Evolutionary conservation across 2,888 invertebrate genomes (phyloP), one percentile per base, ranked within the genome.

Genomic region (Plagodis dolabraria): DNA sequence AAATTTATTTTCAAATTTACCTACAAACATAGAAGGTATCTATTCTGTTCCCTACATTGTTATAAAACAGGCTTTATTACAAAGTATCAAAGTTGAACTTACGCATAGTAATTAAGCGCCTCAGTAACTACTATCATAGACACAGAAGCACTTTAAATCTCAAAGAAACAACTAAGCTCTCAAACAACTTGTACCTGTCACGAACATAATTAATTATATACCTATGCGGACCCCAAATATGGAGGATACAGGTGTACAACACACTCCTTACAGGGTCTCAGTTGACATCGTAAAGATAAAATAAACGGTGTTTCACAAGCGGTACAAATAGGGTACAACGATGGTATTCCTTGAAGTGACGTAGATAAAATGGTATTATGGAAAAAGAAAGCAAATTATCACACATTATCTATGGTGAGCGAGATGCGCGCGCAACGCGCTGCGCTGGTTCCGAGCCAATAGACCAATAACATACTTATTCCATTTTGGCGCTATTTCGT

Each of bases 221-320:
- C n/a, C n/a, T n/a, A 51, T 33, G 46, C 10, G 10, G 60, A 49
- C 57, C 60, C 60, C 46, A 63, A 61, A 64, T 58, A 59, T 44
- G 60, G 64, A 57, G 47, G 59, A 50, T 57, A 55, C 70, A 70
- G 70, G 68, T 68, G 68, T 60, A 52, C 47, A 47, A 50, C 53
- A 48, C 50, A 48, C 48, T 57, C 52, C 57, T 57, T 52, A 57
- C 45, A 49, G 36, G 34, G 38, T 36, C 44, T 47, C 47, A 35
- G 54, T 45, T 61, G 47, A 52, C 65, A 60, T 52, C 57, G 45
- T 63, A 64, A 66, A 61, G 45, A 54, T 56, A 53, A 56, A 53
- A 40, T 60, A 49, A 50, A 46, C 33, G 47, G 12, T 54, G 43
- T 54, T 51, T 57, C 54, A 44, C 47, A 51, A 9, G 50, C 8